Percentiles rank a stretch among this genome's conserved stretches.
phyloP scores from a whole-genome alignment of 2,888 invertebrate species.

The Coecobrya sp. region DNA sequence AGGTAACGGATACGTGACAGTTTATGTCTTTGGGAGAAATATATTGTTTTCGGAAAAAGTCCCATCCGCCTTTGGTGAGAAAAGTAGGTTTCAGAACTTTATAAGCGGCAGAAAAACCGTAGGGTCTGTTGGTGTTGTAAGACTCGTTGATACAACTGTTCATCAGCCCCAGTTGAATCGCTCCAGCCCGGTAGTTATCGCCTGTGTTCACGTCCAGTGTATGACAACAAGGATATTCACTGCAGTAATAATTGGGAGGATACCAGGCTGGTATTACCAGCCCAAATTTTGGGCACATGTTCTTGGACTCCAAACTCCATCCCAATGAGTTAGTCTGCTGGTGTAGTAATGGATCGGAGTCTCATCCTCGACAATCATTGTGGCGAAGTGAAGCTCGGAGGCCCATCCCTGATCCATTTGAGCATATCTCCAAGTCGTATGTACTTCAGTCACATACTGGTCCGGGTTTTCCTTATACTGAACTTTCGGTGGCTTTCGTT shows the following conservation, averaged over 20 bases:
- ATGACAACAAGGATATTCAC: too few relatives aligned
- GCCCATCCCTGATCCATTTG: not conserved
- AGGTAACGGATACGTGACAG: slow-evolving; percentile 20
- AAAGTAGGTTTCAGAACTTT: not conserved
- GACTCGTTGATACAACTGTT: slow-evolving; percentile 26
- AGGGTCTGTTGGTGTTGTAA: slow-evolving; percentile 42
- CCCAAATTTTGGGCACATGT: not conserved
- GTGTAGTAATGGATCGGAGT: slow-evolving; percentile 62
- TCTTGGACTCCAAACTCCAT: not conserved
- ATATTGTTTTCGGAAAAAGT: slow-evolving; percentile 20
- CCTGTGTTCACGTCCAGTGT: too few relatives aligned
- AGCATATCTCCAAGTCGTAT: slow-evolving; percentile 64
- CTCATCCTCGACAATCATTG: slow-evolving; percentile 57
- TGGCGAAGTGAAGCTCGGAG: slow-evolving; percentile 50
- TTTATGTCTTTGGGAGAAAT: not conserved
- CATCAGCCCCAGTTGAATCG: not conserved
- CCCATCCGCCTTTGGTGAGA: slow-evolving; percentile 32
- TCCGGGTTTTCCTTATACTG: slow-evolving; percentile 16
- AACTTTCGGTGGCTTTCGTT: not conserved
- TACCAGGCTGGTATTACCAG: too few relatives aligned
- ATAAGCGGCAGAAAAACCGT: slow-evolving; percentile 40
- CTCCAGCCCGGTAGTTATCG: not conserved
- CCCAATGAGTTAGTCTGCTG: slow-evolving; percentile 11
- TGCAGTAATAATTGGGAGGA: too few relatives aligned
- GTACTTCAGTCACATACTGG: slow-evolving; percentile 64